Percentiles rank a stretch among this genome's conserved stretches.
Evolutionary conservation across 37 sponge, comb jelly and placozoan species (phyloP).

Genomic region (Geodia barretti): DNA sequence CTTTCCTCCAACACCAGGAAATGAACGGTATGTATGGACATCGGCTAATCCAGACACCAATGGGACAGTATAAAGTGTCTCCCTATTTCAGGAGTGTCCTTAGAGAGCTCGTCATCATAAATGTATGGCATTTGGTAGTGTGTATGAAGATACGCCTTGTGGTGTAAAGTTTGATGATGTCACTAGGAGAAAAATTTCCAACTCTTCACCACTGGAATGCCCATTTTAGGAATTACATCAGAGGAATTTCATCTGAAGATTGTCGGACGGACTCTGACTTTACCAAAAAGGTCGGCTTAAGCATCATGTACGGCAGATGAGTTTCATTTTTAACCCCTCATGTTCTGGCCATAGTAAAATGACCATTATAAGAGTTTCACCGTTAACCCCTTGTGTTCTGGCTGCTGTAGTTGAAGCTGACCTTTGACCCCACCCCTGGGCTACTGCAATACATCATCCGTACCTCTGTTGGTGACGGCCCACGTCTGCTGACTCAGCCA

Average conservation of each 20-base stretch:
- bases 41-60: neutral
- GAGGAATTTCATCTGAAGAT: constrained; percentile 4
- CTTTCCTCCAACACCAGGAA: constrained; percentile 53
- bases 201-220: neutral
- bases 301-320: too few relatives aligned
- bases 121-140: neutral
- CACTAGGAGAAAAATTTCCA: neutral
- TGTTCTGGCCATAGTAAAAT: too few relatives aligned
- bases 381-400: too few relatives aligned
- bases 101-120: neutral
- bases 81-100: neutral
- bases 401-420: neutral
- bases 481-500: constrained; percentile 16
- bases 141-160: neutral
- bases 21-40: constrained; percentile 9
- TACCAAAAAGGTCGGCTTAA: too few relatives aligned
- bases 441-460: constrained; percentile 70
- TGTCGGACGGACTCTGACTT: too few relatives aligned
- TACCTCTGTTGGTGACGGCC: constrained; percentile 75
- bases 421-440: constrained; percentile 22
- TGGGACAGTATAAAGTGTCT: neutral
- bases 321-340: too few relatives aligned
- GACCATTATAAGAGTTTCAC: too few relatives aligned
- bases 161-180: neutral
- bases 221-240: neutral